Base-by-base conservation (phyloP, 1,140 invertebrate species). In the Calephelis virginiensis region DNA sequence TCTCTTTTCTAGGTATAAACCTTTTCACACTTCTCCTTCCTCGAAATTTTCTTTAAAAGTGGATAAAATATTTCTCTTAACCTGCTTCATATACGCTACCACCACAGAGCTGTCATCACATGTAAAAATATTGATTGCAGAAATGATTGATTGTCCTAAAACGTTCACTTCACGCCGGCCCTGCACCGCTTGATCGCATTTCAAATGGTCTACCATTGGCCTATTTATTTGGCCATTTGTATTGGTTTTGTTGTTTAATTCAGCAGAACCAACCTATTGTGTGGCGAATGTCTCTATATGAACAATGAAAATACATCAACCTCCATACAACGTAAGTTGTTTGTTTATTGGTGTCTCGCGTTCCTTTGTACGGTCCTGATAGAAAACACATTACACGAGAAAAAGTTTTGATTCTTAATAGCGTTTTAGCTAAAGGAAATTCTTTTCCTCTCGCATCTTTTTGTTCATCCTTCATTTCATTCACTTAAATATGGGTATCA, bases 181-280 rank as follows among this genome's bases (percentile, higher is more conserved):
- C 53, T 59, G 53, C 6, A 17, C 28, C 53, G 53, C 53, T n/a
- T 59, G 53, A 59, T 59, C 53, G 63, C 60, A 17, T 59, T 59
- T 37, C 53, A 59, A 59, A 59, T 59, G 53, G 53, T 59, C 53
- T 59, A 59, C 53, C 53, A 59, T 70, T 76, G 74, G 71, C 74
- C 71, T 68, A 76, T 71, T 73, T 76, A 69, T 73, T 64, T 64
- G 63, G 68, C 56, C 69, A 73, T 73, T 73, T 67, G 68, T 73
- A 67, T 45, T 59, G 64, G 53, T 59, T 59, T 59, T 59, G 53
- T 59, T 59, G 53, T 59, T 59, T 59, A 59, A 59, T 59, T 59
- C 53, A 59, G 53, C 53, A 59, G 53, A 59, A 59, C 53, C 53
- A 10, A 28, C 17, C 53, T 12, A 59, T 59, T 59, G 53, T 59